These are phyloP conservation scores for Monochamus saltuarius DNA, from an alignment of 1,140 invertebrate genomes.

Conservation along the genomic window DNA sequence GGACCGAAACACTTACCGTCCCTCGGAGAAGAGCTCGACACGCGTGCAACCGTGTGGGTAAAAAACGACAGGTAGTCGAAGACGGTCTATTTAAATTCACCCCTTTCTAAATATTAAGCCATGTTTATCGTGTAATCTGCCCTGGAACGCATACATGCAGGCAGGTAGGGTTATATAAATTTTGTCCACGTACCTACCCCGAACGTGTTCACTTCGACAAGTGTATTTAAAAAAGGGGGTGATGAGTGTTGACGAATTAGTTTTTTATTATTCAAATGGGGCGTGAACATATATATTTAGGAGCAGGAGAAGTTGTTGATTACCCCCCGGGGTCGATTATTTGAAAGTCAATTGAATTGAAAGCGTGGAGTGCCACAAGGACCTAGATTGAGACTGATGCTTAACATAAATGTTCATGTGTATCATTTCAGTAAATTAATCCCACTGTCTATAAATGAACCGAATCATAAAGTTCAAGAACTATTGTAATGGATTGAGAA, in stretches of 20 bases:
- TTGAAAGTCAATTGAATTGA: too few relatives aligned
- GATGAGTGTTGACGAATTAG: constrained; percentile 1
- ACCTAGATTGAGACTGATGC: too few relatives aligned
- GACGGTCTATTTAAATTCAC: constrained; percentile 32
- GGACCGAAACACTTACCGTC: constrained; percentile 32
- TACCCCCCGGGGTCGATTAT: too few relatives aligned
- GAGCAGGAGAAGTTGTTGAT: too few relatives aligned
- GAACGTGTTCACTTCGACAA: constrained; percentile 18
- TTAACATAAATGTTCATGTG: too few relatives aligned
- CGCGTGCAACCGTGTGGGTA: constrained; percentile 24
- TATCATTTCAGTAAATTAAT: too few relatives aligned
- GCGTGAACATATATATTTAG: constrained; percentile 1
- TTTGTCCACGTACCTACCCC: constrained; percentile 11
- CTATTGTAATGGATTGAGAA: too few relatives aligned
- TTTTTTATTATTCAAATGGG: constrained; percentile 11
- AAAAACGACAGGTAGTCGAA: constrained; percentile 32
- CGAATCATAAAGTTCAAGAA: too few relatives aligned
- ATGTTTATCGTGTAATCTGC: constrained; percentile 26
- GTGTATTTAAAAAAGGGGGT: constrained; percentile 23
- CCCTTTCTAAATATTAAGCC: constrained; percentile 30
- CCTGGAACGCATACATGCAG: constrained; percentile 11
- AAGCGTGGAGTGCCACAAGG: too few relatives aligned
- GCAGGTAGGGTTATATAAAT: constrained; percentile 4
- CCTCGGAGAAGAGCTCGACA: constrained; percentile 31
- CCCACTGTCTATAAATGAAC: too few relatives aligned